These are phyloP conservation scores for Pollenia griseotomentosa DNA, from an alignment of 2,888 invertebrate genomes.

Conservation along the genomic window DNA sequence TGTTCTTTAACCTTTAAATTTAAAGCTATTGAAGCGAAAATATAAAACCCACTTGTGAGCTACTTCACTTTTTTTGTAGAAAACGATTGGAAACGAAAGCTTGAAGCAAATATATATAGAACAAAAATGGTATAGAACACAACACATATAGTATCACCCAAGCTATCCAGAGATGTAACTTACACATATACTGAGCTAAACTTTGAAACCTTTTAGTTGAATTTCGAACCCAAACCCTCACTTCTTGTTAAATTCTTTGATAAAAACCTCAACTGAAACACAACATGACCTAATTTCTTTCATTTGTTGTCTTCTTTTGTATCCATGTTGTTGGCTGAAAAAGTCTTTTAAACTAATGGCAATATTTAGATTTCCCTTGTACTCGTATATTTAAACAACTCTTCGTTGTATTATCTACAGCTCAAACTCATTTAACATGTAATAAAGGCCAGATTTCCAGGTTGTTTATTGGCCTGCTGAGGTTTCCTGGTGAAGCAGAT, in stretches of 20 bases:
- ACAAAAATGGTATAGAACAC: no score
- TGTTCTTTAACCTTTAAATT: no score
- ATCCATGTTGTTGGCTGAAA: neutral
- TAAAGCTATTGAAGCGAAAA: no score
- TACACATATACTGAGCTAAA: neutral
- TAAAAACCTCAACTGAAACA: constrained; percentile 31
- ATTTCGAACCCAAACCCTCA: neutral
- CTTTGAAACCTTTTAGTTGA: neutral
- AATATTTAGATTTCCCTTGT: neutral
- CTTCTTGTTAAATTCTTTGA: no score
- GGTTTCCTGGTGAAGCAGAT: constrained; percentile 11
- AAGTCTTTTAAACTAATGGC: constrained; percentile 2
- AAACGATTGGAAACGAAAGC: no score
- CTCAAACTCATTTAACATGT: constrained; percentile 18
- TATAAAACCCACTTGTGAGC: neutral
- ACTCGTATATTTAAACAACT: neutral
- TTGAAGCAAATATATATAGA: no score
- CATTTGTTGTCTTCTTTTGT: neutral
- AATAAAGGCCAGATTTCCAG: constrained; percentile 28
- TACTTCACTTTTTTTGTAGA: no score
- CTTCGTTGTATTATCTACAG: neutral
- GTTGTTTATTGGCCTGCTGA: constrained; percentile 29
- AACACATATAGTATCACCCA: no score
- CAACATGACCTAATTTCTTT: constrained; percentile 21
- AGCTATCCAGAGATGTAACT: no score